These are phyloP conservation scores for Pycnomerus fuliginosus DNA, from an alignment of 2,888 invertebrate species.

Conservation along the genomic window DNA sequence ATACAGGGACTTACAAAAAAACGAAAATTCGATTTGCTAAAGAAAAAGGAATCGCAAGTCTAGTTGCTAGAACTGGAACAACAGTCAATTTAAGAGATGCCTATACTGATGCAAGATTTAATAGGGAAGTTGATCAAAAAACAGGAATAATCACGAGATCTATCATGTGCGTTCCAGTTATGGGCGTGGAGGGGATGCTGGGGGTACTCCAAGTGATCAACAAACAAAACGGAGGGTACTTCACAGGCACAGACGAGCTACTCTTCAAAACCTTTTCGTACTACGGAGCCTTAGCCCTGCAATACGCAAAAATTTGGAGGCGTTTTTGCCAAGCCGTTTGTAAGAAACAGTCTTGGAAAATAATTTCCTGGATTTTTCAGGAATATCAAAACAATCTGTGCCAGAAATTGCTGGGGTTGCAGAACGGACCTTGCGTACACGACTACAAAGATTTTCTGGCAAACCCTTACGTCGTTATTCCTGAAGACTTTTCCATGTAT, in stretches of 20 bases:
- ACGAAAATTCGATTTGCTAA: constrained; percentile 55
- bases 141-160: constrained; percentile 60
- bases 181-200: constrained; percentile 50
- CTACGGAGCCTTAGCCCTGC: constrained; percentile 61
- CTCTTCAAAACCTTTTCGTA: constrained; percentile 59
- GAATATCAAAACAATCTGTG: constrained; percentile 12
- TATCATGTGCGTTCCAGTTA: constrained; percentile 59
- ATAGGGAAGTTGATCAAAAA: constrained; percentile 57
- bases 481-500: constrained; percentile 56
- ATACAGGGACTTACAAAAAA: constrained; percentile 53
- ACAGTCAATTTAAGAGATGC: constrained; percentile 58
- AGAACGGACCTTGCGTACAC: constrained; percentile 58
- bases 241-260: constrained; percentile 57
- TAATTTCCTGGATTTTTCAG: too few species aligned
- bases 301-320: constrained; percentile 60
- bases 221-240: constrained; percentile 55
- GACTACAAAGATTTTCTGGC: constrained; percentile 55
- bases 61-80: constrained; percentile 56
- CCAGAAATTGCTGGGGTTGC: constrained; percentile 53
- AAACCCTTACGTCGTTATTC: constrained; percentile 50
- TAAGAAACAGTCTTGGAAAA: constrained; percentile 55
- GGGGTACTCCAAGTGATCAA: constrained; percentile 62
- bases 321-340: too few species aligned
- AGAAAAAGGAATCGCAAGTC: constrained; percentile 57
- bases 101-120: constrained; percentile 58